A percentile compares a stretch with the other conserved stretches of the same genome.
These are phyloP conservation scores for Megaceryle torquata DNA, from an alignment of 2,113 vertebrate genomes.

Conservation along the genomic window DNA sequence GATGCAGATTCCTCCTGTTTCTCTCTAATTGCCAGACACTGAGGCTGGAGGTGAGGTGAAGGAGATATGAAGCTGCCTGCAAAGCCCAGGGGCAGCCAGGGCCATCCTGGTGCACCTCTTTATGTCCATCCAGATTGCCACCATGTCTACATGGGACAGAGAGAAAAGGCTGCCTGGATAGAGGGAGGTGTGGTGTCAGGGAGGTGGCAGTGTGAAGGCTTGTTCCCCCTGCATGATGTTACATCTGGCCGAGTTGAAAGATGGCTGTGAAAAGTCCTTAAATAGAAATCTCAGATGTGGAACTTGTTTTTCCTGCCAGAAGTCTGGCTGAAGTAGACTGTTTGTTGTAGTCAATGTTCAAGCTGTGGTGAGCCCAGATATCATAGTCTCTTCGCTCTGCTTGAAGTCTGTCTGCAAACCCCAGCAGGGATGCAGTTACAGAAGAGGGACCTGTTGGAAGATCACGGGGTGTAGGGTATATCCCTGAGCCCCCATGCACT, in stretches of 20 bases:
- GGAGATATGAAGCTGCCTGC: neutral
- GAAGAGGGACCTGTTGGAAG: neutral
- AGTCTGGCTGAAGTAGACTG: neutral
- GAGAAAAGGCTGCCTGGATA: neutral
- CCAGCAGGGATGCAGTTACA: neutral
- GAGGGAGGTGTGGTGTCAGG: accelerated
- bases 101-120: neutral
- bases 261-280: neutral
- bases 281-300: conserved; percentile 9
- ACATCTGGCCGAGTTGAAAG: neutral
- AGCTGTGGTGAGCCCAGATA: neutral
- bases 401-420: neutral
- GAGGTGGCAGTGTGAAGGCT: neutral
- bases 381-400: neutral
- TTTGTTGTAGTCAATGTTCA: neutral
- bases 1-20: neutral
- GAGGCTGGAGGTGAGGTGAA: neutral
- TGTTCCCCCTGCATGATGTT: neutral
- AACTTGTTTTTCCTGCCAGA: neutral
- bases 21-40: neutral
- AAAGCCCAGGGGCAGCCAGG: neutral
- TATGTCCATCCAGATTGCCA: neutral
- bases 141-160: neutral
- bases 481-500: neutral
- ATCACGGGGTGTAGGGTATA: neutral